Conservation (phyloP, 2,888 invertebrate species). For the Drosophila prolongata region DNA sequence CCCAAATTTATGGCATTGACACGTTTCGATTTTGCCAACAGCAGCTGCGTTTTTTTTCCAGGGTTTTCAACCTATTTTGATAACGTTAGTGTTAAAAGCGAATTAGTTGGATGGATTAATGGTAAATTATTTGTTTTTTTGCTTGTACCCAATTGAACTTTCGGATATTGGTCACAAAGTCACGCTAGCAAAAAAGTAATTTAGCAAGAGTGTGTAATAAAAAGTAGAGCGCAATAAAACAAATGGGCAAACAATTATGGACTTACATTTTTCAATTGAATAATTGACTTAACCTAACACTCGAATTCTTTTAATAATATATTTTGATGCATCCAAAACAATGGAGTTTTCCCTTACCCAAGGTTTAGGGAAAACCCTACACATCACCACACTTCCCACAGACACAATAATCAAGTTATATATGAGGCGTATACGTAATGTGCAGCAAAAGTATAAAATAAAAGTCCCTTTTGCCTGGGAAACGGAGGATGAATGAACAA, state of each 20-base stretch:
- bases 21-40: constrained; percentile 28
- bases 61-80: constrained; percentile 3
- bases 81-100: not conserved
- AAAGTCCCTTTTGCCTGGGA: constrained; percentile 12
- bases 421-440: constrained; percentile 26
- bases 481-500: constrained; percentile 12
- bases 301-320: not conserved
- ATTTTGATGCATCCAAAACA: not conserved
- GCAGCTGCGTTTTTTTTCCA: constrained; percentile 21
- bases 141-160: not conserved
- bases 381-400: constrained; percentile 2
- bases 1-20: constrained; percentile 48
- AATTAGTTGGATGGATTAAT: constrained; percentile 8
- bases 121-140: not conserved
- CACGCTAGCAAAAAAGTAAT: not conserved
- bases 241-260: too few relatives aligned
- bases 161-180: not conserved
- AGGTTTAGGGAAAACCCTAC: constrained; percentile 9
- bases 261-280: too few relatives aligned
- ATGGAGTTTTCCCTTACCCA: not conserved
- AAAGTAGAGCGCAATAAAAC: not conserved
- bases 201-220: not conserved
- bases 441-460: constrained; percentile 2
- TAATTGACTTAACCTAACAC: too few relatives aligned
- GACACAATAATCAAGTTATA: constrained; percentile 1